A percentile compares a stretch with the other conserved stretches of the same genome.
These are phyloP conservation scores for Odobenus rosmarus DNA, from an alignment of 2,113 vertebrate species.

Conservation along the genomic window DNA sequence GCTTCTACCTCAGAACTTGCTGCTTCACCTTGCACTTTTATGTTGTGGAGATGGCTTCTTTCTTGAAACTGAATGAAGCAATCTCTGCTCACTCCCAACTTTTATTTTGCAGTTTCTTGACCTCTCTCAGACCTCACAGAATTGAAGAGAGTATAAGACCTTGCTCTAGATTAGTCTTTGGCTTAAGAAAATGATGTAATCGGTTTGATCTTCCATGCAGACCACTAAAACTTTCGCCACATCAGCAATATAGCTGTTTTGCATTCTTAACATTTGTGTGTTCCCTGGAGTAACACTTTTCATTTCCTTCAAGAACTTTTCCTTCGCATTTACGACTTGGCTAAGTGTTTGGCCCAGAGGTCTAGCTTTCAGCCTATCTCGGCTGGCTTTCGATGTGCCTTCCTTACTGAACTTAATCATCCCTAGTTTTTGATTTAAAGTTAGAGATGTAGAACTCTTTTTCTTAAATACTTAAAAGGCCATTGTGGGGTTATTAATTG, in stretches of 20 bases:
- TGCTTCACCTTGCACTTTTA: not conserved
- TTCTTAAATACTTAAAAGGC: not conserved
- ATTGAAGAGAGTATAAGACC: not conserved
- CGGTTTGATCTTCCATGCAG: not conserved
- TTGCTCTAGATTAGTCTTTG: not conserved
- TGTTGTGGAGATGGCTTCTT: not conserved
- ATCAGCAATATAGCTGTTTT: not conserved
- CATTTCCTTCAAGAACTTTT: not conserved
- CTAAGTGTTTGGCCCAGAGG: not conserved
- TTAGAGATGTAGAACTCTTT: not conserved
- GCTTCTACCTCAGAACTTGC: not conserved
- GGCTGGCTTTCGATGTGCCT: not conserved
- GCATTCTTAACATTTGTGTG: not conserved
- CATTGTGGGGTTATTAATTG: not conserved
- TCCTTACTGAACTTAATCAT: not conserved
- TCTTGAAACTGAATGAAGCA: not conserved
- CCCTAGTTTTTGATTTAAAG: not conserved
- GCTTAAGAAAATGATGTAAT: not conserved
- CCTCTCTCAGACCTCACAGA: not conserved
- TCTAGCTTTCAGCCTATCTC: not conserved
- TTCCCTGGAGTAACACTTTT: not conserved
- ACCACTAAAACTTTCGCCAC: not conserved
- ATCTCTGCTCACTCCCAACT: not conserved
- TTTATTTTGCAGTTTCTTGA: not conserved
- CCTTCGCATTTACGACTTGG: not conserved